Base-by-base conservation (phyloP, 2,888 invertebrate genomes). In the Drosophila quinaria region DNA sequence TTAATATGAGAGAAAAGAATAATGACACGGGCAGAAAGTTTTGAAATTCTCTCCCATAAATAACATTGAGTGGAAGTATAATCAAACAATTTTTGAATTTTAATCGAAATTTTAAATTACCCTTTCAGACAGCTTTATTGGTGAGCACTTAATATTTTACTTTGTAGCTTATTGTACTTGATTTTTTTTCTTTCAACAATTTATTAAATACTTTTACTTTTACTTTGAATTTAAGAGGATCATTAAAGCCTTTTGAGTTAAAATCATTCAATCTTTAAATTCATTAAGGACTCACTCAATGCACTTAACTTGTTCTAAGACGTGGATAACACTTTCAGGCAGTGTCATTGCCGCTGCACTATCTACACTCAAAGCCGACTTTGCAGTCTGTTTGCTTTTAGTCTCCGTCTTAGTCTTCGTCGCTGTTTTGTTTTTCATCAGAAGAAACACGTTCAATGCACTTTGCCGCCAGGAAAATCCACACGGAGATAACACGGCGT, bases 401-500 rank as follows among this genome's bases (percentile, higher is more conserved):
- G 4, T 17, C 39, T 41, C 31, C 11, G 39, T 17, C 39, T 13
- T 22, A 3, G 13, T 13, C 39, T 13, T 22, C 2, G 19, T n/a
- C 31, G 17, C 29, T 25, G 50, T 35, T 52, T 67, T 59, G 19
- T 44, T 50, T 59, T 65, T 78, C 55, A 60, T 75, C 81, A 62
- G 51, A 46, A 62, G 51, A 46, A 46, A 58, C 46, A 31, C 50
- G 33, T 46, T 47, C 37, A 42, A 52, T 64, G 55, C 65, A 66
- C 74, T 72, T 50, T 78, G 84, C 86, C 68, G 78, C 75, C 86
- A 84, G 74, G 39, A 33, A 68, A 74, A 67, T 78, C 79, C 70
- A 58, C 70, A 73, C 46, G 52, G 67, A 84, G 73, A 69, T 76
- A 85, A 59, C 54, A 62, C 60, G 54, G 37, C 42, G 13, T n/a